Evolutionary conservation across 2,888 invertebrate species (phyloP).

Genomic region (Muschampia plurimacula): DNA sequence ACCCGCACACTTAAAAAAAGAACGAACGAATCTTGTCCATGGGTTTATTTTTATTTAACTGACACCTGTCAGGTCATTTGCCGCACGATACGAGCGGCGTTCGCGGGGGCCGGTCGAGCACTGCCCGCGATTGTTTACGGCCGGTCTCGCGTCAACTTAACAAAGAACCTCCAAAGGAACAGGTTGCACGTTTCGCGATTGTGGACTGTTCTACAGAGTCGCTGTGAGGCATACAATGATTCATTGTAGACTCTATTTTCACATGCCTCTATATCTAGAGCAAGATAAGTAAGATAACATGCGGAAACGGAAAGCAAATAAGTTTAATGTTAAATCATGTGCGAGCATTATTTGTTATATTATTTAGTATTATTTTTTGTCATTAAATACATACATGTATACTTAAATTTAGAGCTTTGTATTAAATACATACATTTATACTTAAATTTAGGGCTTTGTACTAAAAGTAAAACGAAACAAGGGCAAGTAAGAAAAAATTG

Average conservation of each 20-base stretch:
- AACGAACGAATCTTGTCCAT: constrained; percentile 68
- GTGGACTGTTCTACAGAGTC: constrained; percentile 46
- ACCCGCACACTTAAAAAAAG: constrained; percentile 63
- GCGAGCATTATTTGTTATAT: no score
- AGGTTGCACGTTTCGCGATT: constrained; percentile 39
- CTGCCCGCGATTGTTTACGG: constrained; percentile 80
- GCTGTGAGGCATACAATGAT: constrained; percentile 50
- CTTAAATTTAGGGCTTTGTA: no score
- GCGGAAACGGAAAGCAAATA: no score
- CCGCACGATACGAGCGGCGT: constrained; percentile 59
- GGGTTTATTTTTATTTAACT: constrained; percentile 43
- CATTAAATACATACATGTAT: no score
- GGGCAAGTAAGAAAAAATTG: no score
- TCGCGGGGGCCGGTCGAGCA: constrained; percentile 74
- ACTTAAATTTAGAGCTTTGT: no score
- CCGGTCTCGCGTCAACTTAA: constrained; percentile 58
- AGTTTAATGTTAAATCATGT: no score
- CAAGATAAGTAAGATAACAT: neutral
- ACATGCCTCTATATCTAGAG: neutral
- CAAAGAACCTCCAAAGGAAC: constrained; percentile 59
- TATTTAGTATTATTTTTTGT: no score
- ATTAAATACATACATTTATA: no score
- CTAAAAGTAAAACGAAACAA: no score
- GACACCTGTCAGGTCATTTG: constrained; percentile 65
- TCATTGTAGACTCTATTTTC: neutral